These are phyloP conservation scores for Hipparchia semele DNA, from an alignment of 2,888 invertebrate genomes.

Conservation along the genomic window DNA sequence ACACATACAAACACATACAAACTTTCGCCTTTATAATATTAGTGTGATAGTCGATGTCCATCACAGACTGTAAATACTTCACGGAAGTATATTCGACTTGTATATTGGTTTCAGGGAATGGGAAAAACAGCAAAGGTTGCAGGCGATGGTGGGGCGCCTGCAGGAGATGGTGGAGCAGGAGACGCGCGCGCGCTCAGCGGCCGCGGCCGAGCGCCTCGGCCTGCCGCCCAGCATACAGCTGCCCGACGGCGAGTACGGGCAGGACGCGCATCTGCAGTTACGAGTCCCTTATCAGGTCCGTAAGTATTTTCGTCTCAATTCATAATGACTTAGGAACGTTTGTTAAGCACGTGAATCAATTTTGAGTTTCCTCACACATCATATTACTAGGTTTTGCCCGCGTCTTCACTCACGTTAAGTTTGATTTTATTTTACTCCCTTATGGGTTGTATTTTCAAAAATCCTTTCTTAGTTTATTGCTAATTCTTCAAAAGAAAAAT, in stretches of 20 bases:
- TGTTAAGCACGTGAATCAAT: background rate
- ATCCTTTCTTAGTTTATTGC: no score
- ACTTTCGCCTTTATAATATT: no score
- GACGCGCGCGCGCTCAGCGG: conserved; percentile 76
- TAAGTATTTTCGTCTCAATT: conserved; percentile 45
- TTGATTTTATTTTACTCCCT: no score
- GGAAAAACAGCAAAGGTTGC: conserved; percentile 83
- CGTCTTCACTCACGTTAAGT: no score
- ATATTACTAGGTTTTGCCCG: no score
- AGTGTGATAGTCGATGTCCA: no score
- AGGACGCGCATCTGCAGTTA: conserved; percentile 84
- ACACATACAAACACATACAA: no score
- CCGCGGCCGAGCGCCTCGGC: conserved; percentile 77
- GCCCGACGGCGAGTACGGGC: conserved; percentile 86
- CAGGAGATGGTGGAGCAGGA: conserved; percentile 82
- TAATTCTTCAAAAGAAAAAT: no score
- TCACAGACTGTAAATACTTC: background rate
- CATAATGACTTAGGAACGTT: background rate
- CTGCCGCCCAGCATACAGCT: conserved; percentile 86
- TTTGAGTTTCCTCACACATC: no score
- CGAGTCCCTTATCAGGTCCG: conserved; percentile 85
- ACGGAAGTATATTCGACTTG: background rate
- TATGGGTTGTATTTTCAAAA: no score
- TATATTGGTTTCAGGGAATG: conserved; percentile 82
- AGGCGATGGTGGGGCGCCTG: conserved; percentile 81